A percentile compares a stretch with the other conserved stretches of the same genome.
Conservation (phyloP, 2,797 vertebrate species). For the Luscinia luscinia region DNA sequence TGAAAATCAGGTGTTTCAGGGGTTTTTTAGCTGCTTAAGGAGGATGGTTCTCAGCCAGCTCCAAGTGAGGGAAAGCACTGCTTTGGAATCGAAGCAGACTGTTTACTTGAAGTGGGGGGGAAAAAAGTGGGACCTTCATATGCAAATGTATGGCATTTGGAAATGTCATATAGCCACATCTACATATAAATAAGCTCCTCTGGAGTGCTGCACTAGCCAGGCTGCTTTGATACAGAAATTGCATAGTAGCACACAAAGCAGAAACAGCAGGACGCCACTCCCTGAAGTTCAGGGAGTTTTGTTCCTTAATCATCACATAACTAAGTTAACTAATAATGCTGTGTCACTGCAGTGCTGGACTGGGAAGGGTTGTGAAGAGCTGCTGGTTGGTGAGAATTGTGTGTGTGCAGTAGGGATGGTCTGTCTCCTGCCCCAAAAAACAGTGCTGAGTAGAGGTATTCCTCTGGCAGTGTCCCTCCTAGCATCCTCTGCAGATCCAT, state of each 20-base stretch:
- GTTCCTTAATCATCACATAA: constrained; percentile 45
- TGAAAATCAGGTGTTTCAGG: neutral
- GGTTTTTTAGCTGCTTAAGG: neutral
- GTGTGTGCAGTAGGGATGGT: neutral
- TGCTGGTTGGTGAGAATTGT: neutral
- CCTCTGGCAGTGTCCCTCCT: neutral
- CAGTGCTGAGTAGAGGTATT: fast-evolving
- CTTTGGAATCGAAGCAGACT: constrained; percentile 66
- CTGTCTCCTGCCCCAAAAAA: neutral
- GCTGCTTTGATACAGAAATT: constrained; percentile 67
- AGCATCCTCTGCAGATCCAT: neutral
- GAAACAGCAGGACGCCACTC: constrained; percentile 35
- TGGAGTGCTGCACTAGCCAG: constrained; percentile 51
- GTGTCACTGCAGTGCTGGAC: neutral
- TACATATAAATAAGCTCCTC: constrained; percentile 81
- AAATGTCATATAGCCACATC: constrained; percentile 83
- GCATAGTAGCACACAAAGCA: constrained; percentile 37
- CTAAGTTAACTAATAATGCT: neutral
- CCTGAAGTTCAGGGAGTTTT: neutral
- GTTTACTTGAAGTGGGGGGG: constrained; percentile 70
- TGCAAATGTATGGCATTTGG: constrained; percentile 85
- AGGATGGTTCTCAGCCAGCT: constrained; percentile 44
- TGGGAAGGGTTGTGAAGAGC: neutral
- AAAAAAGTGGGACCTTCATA: constrained; percentile 74
- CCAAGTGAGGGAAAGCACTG: constrained; percentile 34